Percentiles rank a stretch among this genome's conserved stretches.
phyloP scores from a whole-genome alignment of 30 jellyfish, hydroid and myxozoan species.

The Phacellophora camtschatica region DNA sequence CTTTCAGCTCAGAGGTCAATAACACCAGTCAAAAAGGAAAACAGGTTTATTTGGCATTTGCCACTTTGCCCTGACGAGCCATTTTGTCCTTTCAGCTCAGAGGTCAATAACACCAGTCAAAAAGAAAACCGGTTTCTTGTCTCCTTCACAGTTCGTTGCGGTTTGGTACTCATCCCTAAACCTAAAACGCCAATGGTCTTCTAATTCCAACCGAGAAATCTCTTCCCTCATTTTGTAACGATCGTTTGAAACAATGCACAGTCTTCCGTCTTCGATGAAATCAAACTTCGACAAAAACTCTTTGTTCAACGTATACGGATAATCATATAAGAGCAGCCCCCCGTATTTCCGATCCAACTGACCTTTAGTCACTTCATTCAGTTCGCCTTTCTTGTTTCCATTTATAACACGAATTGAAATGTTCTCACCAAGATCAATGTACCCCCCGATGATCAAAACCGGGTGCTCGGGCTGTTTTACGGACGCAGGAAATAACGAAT shows the following conservation, averaged over 20 bases:
- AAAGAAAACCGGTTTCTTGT: conserved; percentile 67
- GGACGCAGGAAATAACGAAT: conserved; percentile 69
- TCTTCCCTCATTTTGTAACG: conserved; percentile 83
- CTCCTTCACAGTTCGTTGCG: conserved; percentile 71
- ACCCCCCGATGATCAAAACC: conserved; percentile 86
- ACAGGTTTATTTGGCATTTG: too few species aligned
- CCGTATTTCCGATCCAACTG: conserved; percentile 52
- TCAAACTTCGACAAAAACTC: conserved; percentile 62
- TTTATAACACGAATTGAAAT: conserved; percentile 66
- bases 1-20: neutral
- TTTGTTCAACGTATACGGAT: conserved; percentile 51
- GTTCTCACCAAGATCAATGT: conserved; percentile 70
- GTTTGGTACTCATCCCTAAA: conserved; percentile 94
- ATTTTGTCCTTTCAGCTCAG: neutral
- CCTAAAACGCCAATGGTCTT: conserved; percentile 87
- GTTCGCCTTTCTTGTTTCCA: conserved; percentile 25
- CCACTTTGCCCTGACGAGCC: too few species aligned
- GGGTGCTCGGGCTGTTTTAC: conserved; percentile 72
- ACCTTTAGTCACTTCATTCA: conserved; percentile 27
- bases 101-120: conserved; percentile 42
- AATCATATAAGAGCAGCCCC: conserved; percentile 73
- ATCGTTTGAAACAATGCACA: conserved; percentile 78
- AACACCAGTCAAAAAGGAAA: conserved; percentile 48
- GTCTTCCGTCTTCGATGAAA: conserved; percentile 68
- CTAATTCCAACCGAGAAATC: conserved; percentile 75